phyloP scores from a whole-genome alignment of 2,797 vertebrate genomes.

The Ciconia nigra region DNA sequence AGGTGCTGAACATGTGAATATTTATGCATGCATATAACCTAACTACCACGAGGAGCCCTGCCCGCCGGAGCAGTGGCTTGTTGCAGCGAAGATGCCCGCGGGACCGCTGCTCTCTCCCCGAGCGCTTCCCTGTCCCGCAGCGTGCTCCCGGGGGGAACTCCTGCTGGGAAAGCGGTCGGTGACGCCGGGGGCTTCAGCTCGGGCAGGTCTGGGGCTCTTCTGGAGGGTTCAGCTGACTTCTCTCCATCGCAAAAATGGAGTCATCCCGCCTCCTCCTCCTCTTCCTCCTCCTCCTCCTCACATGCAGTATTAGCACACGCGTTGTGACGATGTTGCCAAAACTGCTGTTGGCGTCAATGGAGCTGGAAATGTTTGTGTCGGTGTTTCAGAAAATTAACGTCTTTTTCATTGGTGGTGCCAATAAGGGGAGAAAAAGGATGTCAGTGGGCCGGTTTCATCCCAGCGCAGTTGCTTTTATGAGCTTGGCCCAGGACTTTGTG shows the following conservation, averaged over 20 bases:
- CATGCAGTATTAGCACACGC: background rate
- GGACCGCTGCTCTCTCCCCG: background rate
- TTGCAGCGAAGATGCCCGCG: background rate
- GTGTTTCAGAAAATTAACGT: background rate
- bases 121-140: fast-evolving
- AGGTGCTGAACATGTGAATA: background rate
- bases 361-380: background rate
- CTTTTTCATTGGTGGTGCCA: background rate
- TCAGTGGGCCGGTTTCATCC: background rate
- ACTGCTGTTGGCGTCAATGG: background rate
- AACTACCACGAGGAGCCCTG: background rate
- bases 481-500: background rate
- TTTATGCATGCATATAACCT: background rate
- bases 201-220: background rate
- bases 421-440: background rate
- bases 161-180: background rate
- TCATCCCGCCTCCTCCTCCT: background rate
- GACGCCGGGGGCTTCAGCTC: fast-evolving
- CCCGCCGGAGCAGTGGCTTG: fast-evolving
- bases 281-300: background rate
- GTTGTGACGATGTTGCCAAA: background rate
- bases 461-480: background rate
- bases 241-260: background rate
- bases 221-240: background rate
- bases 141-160: background rate